Evolutionary conservation across 2,113 vertebrate species (phyloP).

Genomic region (Tauraco erythrolophus): DNA sequence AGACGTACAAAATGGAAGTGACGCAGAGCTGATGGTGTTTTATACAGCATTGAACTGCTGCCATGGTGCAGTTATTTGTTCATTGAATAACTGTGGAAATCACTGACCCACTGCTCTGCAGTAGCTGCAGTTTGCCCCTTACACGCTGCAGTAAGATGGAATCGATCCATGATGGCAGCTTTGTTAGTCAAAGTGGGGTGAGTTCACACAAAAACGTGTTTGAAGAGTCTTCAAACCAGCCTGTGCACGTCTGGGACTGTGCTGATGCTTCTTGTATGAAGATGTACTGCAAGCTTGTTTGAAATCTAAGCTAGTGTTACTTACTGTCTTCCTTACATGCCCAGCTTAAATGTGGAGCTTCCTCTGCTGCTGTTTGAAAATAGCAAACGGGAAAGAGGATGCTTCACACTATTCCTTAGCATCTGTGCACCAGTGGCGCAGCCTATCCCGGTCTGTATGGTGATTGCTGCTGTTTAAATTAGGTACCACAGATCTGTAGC

Average conservation of each 20-base stretch:
- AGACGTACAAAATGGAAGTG: fast-evolving
- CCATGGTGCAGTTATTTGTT: not conserved
- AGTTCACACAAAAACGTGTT: not conserved
- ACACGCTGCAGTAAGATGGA: not conserved
- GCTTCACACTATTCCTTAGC: not conserved
- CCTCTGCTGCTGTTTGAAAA: not conserved
- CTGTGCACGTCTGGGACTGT: not conserved
- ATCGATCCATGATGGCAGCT: not conserved
- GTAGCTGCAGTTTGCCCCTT: not conserved
- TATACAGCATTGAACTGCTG: not conserved
- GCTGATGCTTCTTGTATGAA: not conserved
- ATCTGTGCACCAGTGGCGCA: not conserved
- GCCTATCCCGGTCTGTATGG: not conserved
- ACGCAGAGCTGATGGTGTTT: not conserved
- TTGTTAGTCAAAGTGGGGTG: not conserved
- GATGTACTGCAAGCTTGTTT: not conserved
- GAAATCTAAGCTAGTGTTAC: not conserved
- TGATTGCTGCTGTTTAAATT: not conserved
- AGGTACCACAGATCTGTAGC: not conserved
- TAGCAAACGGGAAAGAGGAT: not conserved
- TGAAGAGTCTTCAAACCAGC: not conserved
- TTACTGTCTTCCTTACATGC: not conserved
- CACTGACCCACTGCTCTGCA: not conserved
- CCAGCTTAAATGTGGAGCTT: not conserved
- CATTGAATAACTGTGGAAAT: not conserved